Base-by-base conservation (phyloP, 2,113 vertebrate genomes). In the Thunnus maccoyii region DNA sequence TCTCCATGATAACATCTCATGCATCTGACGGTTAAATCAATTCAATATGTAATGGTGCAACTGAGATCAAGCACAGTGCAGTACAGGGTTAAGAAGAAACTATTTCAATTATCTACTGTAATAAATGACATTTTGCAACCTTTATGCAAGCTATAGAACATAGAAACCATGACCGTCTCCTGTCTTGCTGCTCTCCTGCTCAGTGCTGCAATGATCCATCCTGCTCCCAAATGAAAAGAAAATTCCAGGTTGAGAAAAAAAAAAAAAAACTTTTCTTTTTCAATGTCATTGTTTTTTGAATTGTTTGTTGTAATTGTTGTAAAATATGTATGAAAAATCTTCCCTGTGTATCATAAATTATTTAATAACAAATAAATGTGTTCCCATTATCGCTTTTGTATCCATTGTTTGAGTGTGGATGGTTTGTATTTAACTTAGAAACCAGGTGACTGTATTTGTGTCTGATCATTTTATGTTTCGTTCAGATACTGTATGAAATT, bases 351-450 rank as follows among this genome's bases (percentile, higher is more conserved):
- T 70, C 80, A 83, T 80, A 82, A 80, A 78, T 52, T 5, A 83
- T 76, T 83, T 86, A 80, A 70, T 79, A 86, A 87, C 20, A 65
- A 89, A 84, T 87, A 82, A 87, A 89, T 64, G 66, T 89, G 71
- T 58, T 56, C 17, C 46, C 58, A 32, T 76, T 74, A 79, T 72
- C 0, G 7, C 36, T 71, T 54, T n/a, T 48, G 57, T 27, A 18
- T 58, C 17, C 4, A 41, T 16, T 47, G 27, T 47, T 57, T 76
- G 2, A 14, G 36, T 41, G 36, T 41, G 27, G 27, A 30, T 30
- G 36, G 36, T 41, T 41, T 41, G 32, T 36, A 36, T 36, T 36
- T 5, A 36, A 36, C 5, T 36, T 36, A 36, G 32, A 5, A 36
- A 36, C 7, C 32, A 36, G 32, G 32, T 36, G 36, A 41, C 8